Percentiles rank a stretch among this genome's conserved stretches.
These are phyloP conservation scores for Chaetodon trifasciatus DNA, from an alignment of 2,797 vertebrate species.

Conservation along the genomic window DNA sequence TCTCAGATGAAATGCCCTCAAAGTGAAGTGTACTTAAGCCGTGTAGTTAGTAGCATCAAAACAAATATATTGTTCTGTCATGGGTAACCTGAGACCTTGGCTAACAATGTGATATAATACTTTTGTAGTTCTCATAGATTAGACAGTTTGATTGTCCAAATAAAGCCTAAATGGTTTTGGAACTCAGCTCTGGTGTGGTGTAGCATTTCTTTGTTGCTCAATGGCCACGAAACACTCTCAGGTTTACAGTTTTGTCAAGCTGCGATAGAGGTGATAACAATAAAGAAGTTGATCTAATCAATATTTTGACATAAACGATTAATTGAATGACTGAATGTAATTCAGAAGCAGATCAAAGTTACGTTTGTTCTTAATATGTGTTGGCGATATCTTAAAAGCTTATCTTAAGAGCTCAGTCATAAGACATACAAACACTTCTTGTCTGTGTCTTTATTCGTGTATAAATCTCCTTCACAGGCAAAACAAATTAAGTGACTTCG, in stretches of 20 bases:
- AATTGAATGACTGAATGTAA: not conserved
- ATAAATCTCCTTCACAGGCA: constrained; percentile 4
- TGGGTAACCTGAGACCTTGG: not conserved
- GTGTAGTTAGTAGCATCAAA: constrained; percentile 31
- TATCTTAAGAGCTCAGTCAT: not conserved
- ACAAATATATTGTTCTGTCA: constrained; percentile 6
- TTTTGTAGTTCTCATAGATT: constrained; percentile 32
- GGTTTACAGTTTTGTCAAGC: not conserved
- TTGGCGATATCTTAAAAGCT: not conserved
- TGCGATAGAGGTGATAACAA: not conserved
- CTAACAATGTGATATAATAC: constrained; percentile 2
- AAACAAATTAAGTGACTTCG: constrained; percentile 44
- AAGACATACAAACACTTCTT: not conserved
- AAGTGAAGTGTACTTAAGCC: constrained; percentile 2
- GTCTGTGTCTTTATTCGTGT: constrained; percentile 14
- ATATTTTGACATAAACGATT: not conserved
- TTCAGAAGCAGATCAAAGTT: not conserved
- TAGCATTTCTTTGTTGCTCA: constrained; percentile 18
- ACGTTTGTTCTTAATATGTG: not conserved
- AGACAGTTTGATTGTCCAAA: constrained; percentile 26
- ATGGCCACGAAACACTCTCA: not conserved
- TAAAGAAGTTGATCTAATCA: not conserved
- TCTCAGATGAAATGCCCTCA: constrained; percentile 1
- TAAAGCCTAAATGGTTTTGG: constrained; percentile 32
- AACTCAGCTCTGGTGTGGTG: constrained; percentile 15